Conservation (phyloP, 1,140 invertebrate genomes). For the Lepidurus apus region DNA sequence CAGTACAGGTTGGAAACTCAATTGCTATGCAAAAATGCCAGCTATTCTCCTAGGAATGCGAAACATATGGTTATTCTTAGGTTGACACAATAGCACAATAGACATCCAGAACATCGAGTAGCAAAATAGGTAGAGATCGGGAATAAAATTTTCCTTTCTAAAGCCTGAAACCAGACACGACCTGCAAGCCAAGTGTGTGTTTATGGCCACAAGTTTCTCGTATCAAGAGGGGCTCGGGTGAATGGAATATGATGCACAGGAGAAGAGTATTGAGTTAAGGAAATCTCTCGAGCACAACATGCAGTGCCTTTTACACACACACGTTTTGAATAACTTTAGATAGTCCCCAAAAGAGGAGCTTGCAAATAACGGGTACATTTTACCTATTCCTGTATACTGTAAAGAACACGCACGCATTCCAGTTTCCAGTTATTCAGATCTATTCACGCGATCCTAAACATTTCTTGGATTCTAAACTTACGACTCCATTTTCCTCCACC, state of each 20-base stretch:
- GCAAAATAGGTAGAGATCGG: neutral
- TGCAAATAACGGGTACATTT: neutral
- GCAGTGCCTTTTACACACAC: neutral
- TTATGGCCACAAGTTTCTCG: neutral
- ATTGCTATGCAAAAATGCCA: neutral
- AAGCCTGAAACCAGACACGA: constrained; percentile 8
- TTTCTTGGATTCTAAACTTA: neutral
- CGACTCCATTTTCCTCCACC: too few species aligned
- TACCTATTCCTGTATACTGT: neutral
- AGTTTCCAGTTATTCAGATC: neutral
- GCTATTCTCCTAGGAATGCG: neutral
- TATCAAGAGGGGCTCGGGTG: neutral
- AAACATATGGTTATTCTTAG: neutral
- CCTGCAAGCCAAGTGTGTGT: neutral
- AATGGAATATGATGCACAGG: neutral
- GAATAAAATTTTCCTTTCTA: neutral
- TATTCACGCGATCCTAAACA: neutral
- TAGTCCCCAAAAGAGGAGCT: neutral
- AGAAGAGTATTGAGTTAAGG: neutral
- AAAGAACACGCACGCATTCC: neutral
- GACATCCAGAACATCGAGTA: too few species aligned
- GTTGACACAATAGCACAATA: neutral
- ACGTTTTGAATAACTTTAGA: neutral
- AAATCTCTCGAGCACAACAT: neutral
- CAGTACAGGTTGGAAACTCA: neutral